Evolutionary conservation across 2,888 invertebrate genomes (phyloP).

Genomic region (Ophion ellenae): DNA sequence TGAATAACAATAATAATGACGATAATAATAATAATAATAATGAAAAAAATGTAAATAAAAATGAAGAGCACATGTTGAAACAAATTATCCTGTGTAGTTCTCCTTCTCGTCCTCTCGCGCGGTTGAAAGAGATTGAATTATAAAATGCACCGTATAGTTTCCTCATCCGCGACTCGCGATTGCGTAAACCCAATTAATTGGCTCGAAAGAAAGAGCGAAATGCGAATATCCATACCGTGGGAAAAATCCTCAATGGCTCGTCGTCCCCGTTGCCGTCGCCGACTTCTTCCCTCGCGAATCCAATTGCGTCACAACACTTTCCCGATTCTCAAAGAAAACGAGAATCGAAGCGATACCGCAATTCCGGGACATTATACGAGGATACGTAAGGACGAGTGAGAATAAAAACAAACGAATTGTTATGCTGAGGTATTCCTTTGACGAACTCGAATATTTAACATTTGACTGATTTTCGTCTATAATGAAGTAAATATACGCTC

Average conservation of each 20-base stretch:
- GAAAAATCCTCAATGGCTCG: conserved; percentile 24
- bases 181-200: conserved; percentile 55
- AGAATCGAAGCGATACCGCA: background rate
- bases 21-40: background rate
- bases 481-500: no score
- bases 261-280: background rate
- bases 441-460: no score
- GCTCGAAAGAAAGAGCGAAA: conserved; percentile 30
- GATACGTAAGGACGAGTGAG: no score
- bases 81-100: conserved; percentile 3
- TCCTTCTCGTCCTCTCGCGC: conserved; percentile 24
- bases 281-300: conserved; percentile 6
- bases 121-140: conserved; percentile 25
- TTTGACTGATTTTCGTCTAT: no score
- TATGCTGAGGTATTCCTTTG: no score
- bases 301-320: conserved; percentile 35
- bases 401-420: no score
- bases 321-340: conserved; percentile 13
- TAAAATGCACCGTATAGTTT: conserved; percentile 32
- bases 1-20: background rate
- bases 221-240: conserved; percentile 24
- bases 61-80: background rate
- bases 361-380: background rate
- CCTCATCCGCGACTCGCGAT: conserved; percentile 37
- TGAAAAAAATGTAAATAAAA: background rate